Evolutionary conservation across 2,797 vertebrate species (phyloP).

Genomic region (Emydoidea blandingii): DNA sequence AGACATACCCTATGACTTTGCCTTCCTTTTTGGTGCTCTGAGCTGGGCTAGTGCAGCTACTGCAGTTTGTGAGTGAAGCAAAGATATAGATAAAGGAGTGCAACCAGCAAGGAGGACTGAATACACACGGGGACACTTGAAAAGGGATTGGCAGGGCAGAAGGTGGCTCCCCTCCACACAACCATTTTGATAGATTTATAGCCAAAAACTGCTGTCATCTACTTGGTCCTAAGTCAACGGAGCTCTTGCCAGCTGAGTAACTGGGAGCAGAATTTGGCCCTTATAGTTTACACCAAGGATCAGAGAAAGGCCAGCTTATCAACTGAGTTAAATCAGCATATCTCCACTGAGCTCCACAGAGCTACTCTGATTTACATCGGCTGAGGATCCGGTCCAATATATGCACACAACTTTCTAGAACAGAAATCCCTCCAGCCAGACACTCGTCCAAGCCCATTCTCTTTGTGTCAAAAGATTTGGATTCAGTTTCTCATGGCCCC

Average conservation of each 20-base stretch:
- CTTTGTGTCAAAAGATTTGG: background rate
- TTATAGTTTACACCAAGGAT: accelerated
- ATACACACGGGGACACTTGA: background rate
- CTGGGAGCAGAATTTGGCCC: background rate
- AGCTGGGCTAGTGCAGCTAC: too few relatives aligned
- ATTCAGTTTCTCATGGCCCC: background rate
- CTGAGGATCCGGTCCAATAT: background rate
- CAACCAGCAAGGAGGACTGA: background rate
- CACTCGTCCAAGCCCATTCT: background rate
- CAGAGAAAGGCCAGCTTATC: accelerated
- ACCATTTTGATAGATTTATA: accelerated
- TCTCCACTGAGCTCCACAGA: accelerated
- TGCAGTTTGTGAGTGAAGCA: background rate
- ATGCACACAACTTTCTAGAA: background rate
- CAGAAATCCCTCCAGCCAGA: background rate
- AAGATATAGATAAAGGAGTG: background rate
- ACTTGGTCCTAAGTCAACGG: accelerated
- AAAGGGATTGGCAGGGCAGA: background rate
- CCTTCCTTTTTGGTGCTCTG: too few relatives aligned
- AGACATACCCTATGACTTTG: too few relatives aligned
- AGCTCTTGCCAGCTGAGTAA: accelerated
- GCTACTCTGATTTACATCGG: background rate
- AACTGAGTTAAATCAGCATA: accelerated
- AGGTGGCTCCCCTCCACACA: background rate
- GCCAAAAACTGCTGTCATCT: background rate